Conservation (phyloP, 2,113 vertebrate species). For the Anguilla rostrata region DNA sequence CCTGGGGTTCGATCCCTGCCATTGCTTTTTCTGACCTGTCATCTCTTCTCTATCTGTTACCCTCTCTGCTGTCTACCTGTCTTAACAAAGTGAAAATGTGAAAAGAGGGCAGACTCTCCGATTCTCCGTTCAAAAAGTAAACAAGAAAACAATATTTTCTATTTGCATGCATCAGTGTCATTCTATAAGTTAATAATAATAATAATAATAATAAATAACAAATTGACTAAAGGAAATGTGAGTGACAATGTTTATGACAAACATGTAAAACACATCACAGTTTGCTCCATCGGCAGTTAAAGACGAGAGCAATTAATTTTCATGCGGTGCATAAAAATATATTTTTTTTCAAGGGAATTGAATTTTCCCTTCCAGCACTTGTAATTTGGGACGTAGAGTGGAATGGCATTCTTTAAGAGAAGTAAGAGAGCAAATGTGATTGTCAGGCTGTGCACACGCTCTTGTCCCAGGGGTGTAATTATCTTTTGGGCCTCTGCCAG, state of each 20-base stretch:
- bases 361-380: constrained; percentile 12
- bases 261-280: background rate
- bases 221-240: background rate
- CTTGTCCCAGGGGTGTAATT: constrained; percentile 49
- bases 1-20: too few species aligned
- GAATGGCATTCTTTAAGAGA: constrained; percentile 33
- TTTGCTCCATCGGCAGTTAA: background rate
- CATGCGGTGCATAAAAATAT: background rate
- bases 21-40: too few species aligned
- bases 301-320: constrained; percentile 20
- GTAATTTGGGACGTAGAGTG: constrained; percentile 31
- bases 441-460: constrained; percentile 27
- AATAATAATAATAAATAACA: background rate
- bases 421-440: constrained; percentile 35
- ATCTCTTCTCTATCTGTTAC: too few species aligned
- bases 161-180: background rate
- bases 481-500: constrained; percentile 46
- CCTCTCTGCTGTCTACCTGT: background rate
- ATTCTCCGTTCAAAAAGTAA: too few species aligned
- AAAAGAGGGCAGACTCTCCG: background rate
- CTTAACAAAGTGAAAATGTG: background rate
- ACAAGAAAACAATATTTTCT: too few species aligned
- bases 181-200: background rate
- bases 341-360: constrained; percentile 18
- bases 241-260: background rate